These are phyloP conservation scores for Akabosia matsudoensis DNA, from an alignment of 1,140 invertebrate genomes.

Conservation along the genomic window DNA sequence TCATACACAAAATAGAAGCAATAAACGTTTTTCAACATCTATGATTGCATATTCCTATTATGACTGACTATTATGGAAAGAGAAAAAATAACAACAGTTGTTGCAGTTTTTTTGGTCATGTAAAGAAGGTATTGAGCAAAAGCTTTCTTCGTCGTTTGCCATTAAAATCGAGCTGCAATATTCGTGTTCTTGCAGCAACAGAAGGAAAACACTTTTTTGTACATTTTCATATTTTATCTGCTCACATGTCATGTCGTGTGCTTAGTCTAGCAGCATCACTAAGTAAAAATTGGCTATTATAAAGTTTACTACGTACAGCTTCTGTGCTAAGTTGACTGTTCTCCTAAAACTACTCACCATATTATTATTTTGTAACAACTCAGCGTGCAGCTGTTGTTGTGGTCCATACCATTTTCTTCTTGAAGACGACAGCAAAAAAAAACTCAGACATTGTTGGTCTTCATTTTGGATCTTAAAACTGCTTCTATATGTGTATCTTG, in stretches of 20 bases:
- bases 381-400: conserved; percentile 5
- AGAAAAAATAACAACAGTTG: not conserved
- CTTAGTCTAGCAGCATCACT: not conserved
- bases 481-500: not conserved
- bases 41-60: too few species aligned
- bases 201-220: not conserved
- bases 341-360: too few species aligned
- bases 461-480: not conserved
- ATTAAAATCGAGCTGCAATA: not conserved
- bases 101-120: not conserved
- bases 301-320: not conserved
- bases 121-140: too few species aligned
- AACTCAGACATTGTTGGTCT: not conserved
- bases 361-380: not conserved
- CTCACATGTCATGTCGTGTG: too few species aligned
- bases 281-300: not conserved
- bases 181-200: not conserved
- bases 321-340: not conserved
- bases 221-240: too few species aligned
- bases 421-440: not conserved
- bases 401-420: not conserved
- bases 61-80: not conserved
- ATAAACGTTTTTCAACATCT: not conserved
- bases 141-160: not conserved
- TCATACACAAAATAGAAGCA: not conserved